Conservation (phyloP, 2,888 invertebrate species). For the Gibbula magus region DNA sequence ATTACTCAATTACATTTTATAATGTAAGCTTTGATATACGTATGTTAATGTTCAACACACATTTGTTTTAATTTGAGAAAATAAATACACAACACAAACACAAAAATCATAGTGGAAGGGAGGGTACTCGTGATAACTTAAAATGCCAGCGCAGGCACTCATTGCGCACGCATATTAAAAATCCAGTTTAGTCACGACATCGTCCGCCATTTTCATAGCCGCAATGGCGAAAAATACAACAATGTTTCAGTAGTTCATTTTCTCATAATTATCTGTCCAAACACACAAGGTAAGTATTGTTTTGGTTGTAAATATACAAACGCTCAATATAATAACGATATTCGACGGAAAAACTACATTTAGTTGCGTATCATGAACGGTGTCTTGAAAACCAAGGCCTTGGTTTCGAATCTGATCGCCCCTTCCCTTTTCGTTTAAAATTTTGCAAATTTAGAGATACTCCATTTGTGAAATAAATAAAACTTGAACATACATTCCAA, state of each 20-base stretch:
- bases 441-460: too few relatives aligned
- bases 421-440: too few relatives aligned
- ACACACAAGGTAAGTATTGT: too few relatives aligned
- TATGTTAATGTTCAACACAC: neutral
- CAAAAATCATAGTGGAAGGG: neutral
- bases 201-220: slow-evolving; percentile 4
- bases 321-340: too few relatives aligned
- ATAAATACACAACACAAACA: neutral
- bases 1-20: too few relatives aligned
- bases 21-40: neutral
- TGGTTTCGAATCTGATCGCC: too few relatives aligned
- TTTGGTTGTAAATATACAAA: too few relatives aligned
- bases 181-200: neutral
- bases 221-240: neutral
- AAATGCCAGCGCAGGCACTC: neutral
- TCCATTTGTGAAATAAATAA: too few relatives aligned
- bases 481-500: too few relatives aligned
- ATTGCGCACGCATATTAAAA: too few relatives aligned
- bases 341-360: neutral
- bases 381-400: too few relatives aligned
- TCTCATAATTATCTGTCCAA: neutral
- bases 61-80: neutral
- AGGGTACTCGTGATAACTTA: neutral
- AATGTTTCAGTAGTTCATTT: neutral
- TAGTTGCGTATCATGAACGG: neutral